These are phyloP conservation scores for Oscheius myriophilus DNA, from an alignment of 2,888 invertebrate genomes.

Conservation along the genomic window DNA sequence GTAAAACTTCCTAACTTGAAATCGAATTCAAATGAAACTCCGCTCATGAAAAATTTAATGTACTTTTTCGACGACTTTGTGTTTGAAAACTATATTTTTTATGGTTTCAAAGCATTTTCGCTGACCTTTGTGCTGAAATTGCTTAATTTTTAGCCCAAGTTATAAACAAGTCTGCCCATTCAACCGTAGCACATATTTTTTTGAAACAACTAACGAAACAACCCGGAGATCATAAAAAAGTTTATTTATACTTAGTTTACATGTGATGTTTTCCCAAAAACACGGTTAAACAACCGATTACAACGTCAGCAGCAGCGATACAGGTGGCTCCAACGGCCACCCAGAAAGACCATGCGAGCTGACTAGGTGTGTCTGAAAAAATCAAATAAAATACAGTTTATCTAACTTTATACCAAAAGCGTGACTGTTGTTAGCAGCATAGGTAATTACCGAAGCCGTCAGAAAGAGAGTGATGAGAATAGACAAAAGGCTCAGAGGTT, in stretches of 20 bases:
- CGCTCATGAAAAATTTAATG: no score
- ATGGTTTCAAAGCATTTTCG: no score
- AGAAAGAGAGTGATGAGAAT: constrained; percentile 39
- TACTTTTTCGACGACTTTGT: no score
- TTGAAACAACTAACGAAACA: no score
- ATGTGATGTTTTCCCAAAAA: constrained; percentile 42
- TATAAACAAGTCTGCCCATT: no score
- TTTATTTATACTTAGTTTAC: neutral
- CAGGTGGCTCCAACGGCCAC: constrained; percentile 45
- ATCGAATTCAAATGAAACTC: no score
- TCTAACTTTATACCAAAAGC: neutral
- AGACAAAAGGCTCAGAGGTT: constrained; percentile 50
- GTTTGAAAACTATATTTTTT: no score
- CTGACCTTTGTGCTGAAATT: no score
- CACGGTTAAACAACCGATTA: constrained; percentile 46
- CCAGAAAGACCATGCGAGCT: constrained; percentile 54
- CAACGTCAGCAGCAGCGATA: constrained; percentile 42
- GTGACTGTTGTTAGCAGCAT: constrained; percentile 35
- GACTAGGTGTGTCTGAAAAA: constrained; percentile 16
- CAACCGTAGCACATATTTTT: no score
- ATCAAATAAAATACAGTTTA: neutral
- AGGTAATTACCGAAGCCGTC: constrained; percentile 44
- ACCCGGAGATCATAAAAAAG: no score
- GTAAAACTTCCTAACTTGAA: no score
- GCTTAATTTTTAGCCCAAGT: no score